Evolutionary conservation across 2,888 invertebrate genomes (phyloP).

Genomic region (Xestia sexstrigata): DNA sequence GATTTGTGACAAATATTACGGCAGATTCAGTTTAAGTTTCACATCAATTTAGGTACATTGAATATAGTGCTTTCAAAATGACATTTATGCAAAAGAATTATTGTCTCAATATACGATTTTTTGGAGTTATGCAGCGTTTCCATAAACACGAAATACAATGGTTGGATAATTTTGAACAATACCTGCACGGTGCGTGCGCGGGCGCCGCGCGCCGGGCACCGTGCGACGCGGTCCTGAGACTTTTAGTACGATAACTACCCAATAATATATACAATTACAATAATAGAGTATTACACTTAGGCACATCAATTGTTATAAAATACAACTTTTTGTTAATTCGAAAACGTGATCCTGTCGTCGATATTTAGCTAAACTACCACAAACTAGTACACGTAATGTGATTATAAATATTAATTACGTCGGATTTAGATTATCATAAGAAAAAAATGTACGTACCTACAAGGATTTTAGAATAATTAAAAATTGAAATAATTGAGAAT

Average conservation of each 20-base stretch:
- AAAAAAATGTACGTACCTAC: constrained; percentile 66
- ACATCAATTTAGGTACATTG: constrained; percentile 46
- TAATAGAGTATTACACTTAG: constrained; percentile 89
- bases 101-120: constrained; percentile 77
- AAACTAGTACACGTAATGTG: constrained; percentile 81
- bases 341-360: constrained; percentile 84
- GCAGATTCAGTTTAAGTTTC: constrained; percentile 49
- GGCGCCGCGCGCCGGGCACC: constrained; percentile 62
- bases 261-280: constrained; percentile 83
- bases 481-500: constrained; percentile 65
- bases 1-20: constrained; percentile 69
- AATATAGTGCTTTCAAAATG: constrained; percentile 56
- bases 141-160: constrained; percentile 72
- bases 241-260: constrained; percentile 78
- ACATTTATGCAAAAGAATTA: constrained; percentile 59
- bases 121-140: constrained; percentile 71
- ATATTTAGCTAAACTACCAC: constrained; percentile 85
- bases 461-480: constrained; percentile 64
- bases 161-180: constrained; percentile 60
- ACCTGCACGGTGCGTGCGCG: constrained; percentile 47
- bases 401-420: constrained; percentile 68
- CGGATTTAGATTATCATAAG: constrained; percentile 64
- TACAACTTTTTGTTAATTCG: constrained; percentile 87
- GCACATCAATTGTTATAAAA: constrained; percentile 91
- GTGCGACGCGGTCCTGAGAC: constrained; percentile 73